Base-by-base conservation (phyloP, 2,113 vertebrate species). In the Chaetorhynchus papuensis region DNA sequence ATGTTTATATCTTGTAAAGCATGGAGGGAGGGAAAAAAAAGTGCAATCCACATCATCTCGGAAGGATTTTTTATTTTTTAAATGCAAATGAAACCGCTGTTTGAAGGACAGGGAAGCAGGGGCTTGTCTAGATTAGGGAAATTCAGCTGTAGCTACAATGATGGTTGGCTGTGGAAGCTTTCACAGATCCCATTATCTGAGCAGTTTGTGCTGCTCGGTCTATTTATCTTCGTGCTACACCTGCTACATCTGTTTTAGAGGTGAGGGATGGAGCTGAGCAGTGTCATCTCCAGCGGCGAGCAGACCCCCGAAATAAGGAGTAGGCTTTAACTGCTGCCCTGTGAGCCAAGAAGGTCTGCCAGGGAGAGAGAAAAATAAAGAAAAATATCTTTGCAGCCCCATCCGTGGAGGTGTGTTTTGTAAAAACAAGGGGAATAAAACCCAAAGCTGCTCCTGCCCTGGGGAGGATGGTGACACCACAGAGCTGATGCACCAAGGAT, bases 1-100 rank as follows among this genome's bases (percentile, higher is more conserved):
- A 59, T 93, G 93, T 96, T 96, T 94, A 31, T 87, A 54, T 65
- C 94, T 93, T 94, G 95, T 91, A 92, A 95, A 93, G 89, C 83
- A 87, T 2, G 15, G 50, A 21, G 22, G 1, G 49, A 16, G 24
- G 10, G 11, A 22, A 6, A 24, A 24, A 65, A 64, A 83, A 19
- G 39, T 53, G 44, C 59, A 52, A 59, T 54, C 45, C 57, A 50
- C 56, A 57, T 89, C 42, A 87, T 63, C 57, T 53, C 21, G 44
- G 82, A 72, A 86, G 63, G 66, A 52, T 54, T 74, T 78, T 70
- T 54, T 56, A 27, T 27, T 53, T 60, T 83, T 90, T 85, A 18
- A 66, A 96, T 83, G 89, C 74, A 90, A 93, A 87, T 86, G 18
- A 49, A 94, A 50, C 82, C 42, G 52, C 69, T 77, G 8, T 80